phyloP scores from a whole-genome alignment of 2,797 vertebrate genomes.

The Rallus crepitans region DNA sequence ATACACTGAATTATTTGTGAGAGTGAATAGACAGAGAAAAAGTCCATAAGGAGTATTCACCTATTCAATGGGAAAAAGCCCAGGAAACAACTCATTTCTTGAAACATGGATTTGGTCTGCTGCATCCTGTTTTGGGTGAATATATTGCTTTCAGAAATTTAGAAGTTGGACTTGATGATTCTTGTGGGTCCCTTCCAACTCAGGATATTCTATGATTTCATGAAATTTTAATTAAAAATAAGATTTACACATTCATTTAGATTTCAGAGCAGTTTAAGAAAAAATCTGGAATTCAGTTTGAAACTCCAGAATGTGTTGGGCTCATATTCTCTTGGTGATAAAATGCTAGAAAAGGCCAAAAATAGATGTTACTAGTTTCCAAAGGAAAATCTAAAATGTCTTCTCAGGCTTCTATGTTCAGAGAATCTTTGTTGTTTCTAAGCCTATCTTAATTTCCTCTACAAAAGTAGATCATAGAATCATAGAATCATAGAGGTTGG shows the following conservation, averaged over 20 bases:
- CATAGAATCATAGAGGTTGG: no score
- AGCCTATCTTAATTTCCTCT: background rate
- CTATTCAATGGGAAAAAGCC: background rate
- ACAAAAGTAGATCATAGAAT: background rate
- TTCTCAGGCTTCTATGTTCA: background rate
- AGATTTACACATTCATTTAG: background rate
- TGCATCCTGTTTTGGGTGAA: background rate
- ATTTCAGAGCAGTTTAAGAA: background rate
- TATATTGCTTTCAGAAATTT: background rate
- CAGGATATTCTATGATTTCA: no score
- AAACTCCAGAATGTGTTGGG: background rate
- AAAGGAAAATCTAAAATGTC: background rate
- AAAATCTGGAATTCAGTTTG: background rate
- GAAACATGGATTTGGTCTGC: background rate
- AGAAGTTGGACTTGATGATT: no score
- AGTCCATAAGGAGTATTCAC: accelerated
- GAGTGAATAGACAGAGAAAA: accelerated
- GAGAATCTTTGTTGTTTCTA: background rate
- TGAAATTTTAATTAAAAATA: background rate
- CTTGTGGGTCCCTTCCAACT: no score
- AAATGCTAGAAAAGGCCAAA: background rate
- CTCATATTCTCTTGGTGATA: background rate
- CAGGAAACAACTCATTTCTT: background rate
- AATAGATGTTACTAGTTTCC: background rate
- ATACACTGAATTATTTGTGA: background rate